Evolutionary conservation across 2,888 invertebrate genomes (phyloP).

Genomic region (Himalopsyche tibetana): DNA sequence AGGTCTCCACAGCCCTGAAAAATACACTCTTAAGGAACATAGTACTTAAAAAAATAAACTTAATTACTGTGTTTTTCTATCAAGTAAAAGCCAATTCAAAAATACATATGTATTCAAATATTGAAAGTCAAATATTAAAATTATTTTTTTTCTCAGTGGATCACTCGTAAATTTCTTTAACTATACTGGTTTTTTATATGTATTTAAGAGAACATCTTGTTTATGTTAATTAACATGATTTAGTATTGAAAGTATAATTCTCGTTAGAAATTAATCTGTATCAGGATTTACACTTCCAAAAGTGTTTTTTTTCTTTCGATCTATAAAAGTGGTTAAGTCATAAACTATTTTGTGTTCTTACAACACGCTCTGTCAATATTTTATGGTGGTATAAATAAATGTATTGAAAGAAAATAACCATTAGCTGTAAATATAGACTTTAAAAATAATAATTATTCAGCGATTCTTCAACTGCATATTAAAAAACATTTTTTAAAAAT

Average conservation of each 20-base stretch:
- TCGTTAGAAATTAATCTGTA: background rate
- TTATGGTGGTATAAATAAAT: constrained; percentile 4
- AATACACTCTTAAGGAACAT: too few relatives aligned
- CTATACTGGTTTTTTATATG: too few relatives aligned
- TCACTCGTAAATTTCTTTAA: too few relatives aligned
- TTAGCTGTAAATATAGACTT: background rate
- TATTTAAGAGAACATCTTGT: background rate
- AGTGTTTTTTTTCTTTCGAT: background rate
- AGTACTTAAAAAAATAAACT: too few relatives aligned
- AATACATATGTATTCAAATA: too few relatives aligned
- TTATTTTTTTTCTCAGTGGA: too few relatives aligned
- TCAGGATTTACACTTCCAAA: background rate
- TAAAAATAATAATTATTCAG: background rate
- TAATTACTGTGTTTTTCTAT: too few relatives aligned
- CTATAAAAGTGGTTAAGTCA: background rate
- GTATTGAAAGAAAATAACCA: background rate
- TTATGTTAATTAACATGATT: constrained; percentile 25
- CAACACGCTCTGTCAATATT: background rate
- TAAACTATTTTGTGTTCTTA: background rate
- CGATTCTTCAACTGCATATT: background rate
- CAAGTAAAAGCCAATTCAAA: too few relatives aligned
- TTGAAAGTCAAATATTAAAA: too few relatives aligned
- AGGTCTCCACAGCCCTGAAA: too few relatives aligned
- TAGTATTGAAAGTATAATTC: constrained; percentile 8
- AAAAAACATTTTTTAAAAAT: too few relatives aligned